These are phyloP conservation scores for Pica pica DNA, from an alignment of 2,113 vertebrate species.

Conservation along the genomic window DNA sequence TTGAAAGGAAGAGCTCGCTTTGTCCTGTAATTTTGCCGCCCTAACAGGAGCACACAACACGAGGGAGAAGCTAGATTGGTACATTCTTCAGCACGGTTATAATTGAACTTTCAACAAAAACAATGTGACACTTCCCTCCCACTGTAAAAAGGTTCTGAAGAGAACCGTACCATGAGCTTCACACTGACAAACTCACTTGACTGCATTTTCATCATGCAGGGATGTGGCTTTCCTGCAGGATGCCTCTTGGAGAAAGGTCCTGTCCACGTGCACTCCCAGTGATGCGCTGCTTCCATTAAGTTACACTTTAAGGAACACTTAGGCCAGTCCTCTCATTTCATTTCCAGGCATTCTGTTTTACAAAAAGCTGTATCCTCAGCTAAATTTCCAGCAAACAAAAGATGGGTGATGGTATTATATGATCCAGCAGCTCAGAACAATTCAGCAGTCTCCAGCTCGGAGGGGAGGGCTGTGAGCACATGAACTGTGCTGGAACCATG, in stretches of 20 bases:
- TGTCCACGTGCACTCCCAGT: fast-evolving
- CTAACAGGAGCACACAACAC: neutral
- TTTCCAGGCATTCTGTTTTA: neutral
- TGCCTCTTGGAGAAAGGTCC: neutral
- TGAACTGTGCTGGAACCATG: fast-evolving
- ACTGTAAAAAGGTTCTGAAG: neutral
- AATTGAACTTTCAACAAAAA: neutral
- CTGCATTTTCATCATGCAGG: neutral
- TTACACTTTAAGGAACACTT: neutral
- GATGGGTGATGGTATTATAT: neutral
- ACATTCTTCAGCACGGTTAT: neutral
- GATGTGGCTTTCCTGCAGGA: neutral
- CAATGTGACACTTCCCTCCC: neutral
- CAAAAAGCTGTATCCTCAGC: neutral
- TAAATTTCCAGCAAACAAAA: neutral
- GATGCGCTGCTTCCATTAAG: neutral
- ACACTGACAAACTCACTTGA: neutral
- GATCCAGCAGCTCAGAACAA: neutral
- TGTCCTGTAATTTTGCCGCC: neutral
- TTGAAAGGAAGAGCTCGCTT: neutral
- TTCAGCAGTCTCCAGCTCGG: neutral
- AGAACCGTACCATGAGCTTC: neutral
- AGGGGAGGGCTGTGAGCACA: neutral
- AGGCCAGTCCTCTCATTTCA: neutral
- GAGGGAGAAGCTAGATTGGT: neutral